Base-by-base conservation (phyloP, 2,113 vertebrate genomes). In the Periophthalmodon schlosseri region DNA sequence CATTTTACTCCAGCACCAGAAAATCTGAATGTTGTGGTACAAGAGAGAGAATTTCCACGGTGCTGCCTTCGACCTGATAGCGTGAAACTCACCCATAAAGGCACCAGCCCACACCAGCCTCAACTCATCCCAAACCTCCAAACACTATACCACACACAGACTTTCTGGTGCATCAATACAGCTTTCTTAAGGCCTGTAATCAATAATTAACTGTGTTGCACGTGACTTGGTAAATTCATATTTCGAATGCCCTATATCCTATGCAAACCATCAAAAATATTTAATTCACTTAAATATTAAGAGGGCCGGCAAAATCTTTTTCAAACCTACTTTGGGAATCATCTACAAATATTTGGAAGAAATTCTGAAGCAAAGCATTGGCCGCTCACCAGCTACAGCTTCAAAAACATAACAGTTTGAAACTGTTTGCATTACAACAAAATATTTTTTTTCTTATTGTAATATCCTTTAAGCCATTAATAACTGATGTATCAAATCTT, bases 1-100 rank as follows among this genome's bases (percentile, higher is more conserved):
- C 72, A 70, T 12, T 56, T 73, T n/a, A 10, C 39, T 68, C 39
- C 23, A 39, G 49, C 23, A 81, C 86, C 92, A 87, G 89, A 90
- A 92, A 92, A 93, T 93, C 70, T 67, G 39, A 68, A 84, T 77
- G 80, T 74, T 86, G 85, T 87, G 89, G 77, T 77, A 92, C 91
- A 93, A 77, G 88, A 68, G 79, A 68, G 79, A 82, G 68, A 86
- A 94, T 94, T 94, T 89, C 60, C 93, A 94, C 92, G 93, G 93
- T 92, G 83, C 91, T 90, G 90, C 91, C 88, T 88, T 84, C 74
- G 57, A 88, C 72, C 81, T 78, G 79, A 67, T 85, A 93, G 92
- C 92, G 87, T 95, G 94, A 95, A 94, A 94, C 82, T 34, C n/a
- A 65, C 12, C 60, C 28, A 87, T 87, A 93, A 93, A 87, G 88